Conservation (phyloP, 2,113 vertebrate species). For the Tupaia tana region DNA sequence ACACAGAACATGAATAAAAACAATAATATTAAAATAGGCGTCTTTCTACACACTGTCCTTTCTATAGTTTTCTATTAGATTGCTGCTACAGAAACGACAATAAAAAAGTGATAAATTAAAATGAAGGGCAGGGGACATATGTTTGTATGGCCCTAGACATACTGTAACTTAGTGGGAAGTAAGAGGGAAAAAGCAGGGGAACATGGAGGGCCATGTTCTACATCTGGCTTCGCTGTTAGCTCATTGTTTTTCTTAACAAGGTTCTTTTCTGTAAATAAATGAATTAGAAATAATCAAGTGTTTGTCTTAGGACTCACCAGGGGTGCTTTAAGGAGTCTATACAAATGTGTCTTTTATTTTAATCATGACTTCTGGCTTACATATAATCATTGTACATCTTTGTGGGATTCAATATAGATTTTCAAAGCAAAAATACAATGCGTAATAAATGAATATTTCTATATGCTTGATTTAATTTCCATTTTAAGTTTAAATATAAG, state of each 20-base stretch:
- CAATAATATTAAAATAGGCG: background rate
- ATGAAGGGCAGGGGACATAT: background rate
- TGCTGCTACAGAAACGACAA: background rate
- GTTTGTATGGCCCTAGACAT: background rate
- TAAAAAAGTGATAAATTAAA: background rate
- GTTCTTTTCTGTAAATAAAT: background rate
- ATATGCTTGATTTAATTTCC: background rate
- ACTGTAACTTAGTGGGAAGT: background rate
- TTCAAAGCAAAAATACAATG: no score
- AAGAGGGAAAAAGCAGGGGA: background rate
- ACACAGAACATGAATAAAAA: background rate
- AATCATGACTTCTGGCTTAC: background rate
- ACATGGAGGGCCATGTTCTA: fast-evolving
- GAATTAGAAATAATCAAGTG: background rate
- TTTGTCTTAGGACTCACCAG: background rate
- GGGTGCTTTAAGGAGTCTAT: background rate
- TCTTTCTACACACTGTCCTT: background rate
- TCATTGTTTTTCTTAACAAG: background rate
- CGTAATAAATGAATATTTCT: no score
- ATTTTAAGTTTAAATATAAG: background rate
- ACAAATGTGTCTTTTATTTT: background rate
- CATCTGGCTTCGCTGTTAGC: background rate
- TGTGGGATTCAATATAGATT: no score
- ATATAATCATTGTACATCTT: no score
- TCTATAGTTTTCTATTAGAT: background rate